Conservation (phyloP, 2,113 vertebrate genomes). For the Picathartes gymnocephalus region DNA sequence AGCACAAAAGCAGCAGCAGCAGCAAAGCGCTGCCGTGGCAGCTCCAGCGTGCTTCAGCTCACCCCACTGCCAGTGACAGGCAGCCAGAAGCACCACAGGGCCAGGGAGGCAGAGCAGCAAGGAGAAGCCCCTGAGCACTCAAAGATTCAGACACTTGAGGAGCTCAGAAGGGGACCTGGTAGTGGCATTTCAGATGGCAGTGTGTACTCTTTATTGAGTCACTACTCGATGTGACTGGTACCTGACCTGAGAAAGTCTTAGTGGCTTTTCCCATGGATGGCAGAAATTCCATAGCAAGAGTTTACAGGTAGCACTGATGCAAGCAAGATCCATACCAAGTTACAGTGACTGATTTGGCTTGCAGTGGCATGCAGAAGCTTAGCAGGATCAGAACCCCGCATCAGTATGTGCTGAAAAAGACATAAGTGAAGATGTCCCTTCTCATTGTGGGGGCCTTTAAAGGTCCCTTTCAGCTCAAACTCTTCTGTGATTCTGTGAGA, state of each 20-base stretch:
- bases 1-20: background rate
- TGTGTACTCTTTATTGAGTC: background rate
- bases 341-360: background rate
- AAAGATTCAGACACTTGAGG: background rate
- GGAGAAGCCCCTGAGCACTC: background rate
- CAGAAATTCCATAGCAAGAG: background rate
- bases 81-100: background rate
- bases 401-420: background rate
- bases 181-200: background rate
- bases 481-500: background rate
- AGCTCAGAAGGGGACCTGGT: background rate
- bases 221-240: background rate
- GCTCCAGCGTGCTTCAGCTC: rapidly evolving
- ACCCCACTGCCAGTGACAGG: background rate
- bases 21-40: rapidly evolving
- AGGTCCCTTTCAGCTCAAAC: background rate
- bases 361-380: background rate
- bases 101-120: background rate
- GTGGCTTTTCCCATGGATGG: background rate
- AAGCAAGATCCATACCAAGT: background rate
- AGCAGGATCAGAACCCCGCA: background rate
- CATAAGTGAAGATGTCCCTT: background rate
- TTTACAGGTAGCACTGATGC: background rate
- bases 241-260: background rate
- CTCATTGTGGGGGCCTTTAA: background rate